A percentile compares a stretch with the other conserved stretches of the same genome.
Conservation (phyloP, 2,797 vertebrate genomes). For the Lates japonicus region DNA sequence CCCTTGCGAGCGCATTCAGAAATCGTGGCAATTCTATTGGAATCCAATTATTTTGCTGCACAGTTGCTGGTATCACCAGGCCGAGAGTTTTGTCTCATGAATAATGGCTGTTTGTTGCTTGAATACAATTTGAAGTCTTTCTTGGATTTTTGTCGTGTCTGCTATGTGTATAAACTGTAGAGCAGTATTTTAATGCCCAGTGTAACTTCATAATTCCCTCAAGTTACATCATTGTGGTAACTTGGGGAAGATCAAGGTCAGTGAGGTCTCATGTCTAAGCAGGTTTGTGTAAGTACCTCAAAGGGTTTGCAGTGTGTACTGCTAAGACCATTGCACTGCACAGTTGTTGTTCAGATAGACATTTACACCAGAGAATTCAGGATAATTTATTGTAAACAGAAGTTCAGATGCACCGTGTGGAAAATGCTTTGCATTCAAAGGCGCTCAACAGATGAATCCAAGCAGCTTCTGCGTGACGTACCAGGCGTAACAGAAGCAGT, state of each 20-base stretch:
- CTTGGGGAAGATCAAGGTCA: slow-evolving; percentile 8
- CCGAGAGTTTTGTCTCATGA: slow-evolving; percentile 3
- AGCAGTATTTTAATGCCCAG: neutral
- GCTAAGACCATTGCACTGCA: neutral
- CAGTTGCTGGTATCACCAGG: neutral
- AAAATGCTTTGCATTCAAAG: slow-evolving; percentile 29
- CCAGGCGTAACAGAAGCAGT: slow-evolving; percentile 4
- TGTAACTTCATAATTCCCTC: neutral
- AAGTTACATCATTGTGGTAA: neutral
- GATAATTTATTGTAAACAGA: slow-evolving; percentile 41
- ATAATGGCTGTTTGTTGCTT: slow-evolving; percentile 12
- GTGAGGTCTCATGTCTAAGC: slow-evolving; percentile 11
- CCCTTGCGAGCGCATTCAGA: neutral
- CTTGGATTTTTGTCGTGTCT: slow-evolving; percentile 5
- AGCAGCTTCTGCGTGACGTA: slow-evolving; percentile 5
- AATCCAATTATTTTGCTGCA: neutral
- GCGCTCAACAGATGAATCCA: slow-evolving; percentile 20
- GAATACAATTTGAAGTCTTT: slow-evolving; percentile 13
- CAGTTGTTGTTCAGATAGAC: slow-evolving; percentile 35
- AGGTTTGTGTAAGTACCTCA: neutral
- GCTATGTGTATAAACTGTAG: neutral
- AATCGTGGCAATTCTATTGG: neutral
- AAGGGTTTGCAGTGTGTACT: neutral
- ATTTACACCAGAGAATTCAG: slow-evolving; percentile 38
- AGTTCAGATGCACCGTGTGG: slow-evolving; percentile 22